A percentile compares a stretch with the other conserved stretches of the same genome.
phyloP scores from a whole-genome alignment of 2,888 invertebrate species.

The Pristionchus maxplancki region DNA sequence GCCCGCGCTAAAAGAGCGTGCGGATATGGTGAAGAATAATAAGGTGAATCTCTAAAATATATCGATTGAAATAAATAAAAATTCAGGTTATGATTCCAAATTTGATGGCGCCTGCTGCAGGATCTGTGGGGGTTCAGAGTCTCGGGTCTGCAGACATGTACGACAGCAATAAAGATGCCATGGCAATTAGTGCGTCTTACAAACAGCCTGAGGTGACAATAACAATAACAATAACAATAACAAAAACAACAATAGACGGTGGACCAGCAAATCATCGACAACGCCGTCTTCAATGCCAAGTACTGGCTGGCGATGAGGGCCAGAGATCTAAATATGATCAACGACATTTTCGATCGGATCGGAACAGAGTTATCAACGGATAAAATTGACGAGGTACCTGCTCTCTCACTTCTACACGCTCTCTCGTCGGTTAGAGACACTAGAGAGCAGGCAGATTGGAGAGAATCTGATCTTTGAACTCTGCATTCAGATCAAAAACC shows the following conservation, averaged over 20 bases:
- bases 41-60: background rate
- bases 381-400: background rate
- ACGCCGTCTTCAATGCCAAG: conserved; percentile 12
- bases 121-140: background rate
- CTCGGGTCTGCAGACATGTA: background rate
- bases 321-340: background rate
- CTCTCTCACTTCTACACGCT: no score
- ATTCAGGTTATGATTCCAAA: background rate
- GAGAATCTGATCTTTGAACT: no score
- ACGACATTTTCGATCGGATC: background rate
- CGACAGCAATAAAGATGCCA: no score
- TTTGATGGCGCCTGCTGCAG: background rate
- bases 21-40: background rate
- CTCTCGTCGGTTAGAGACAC: no score
- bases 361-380: background rate
- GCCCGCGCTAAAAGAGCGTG: background rate
- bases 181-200: background rate
- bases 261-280: background rate
- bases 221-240: no score
- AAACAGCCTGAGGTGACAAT: background rate
- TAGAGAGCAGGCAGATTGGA: no score
- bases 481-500: background rate
- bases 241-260: no score
- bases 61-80: background rate
- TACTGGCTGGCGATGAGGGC: conserved; percentile 25